phyloP scores from a whole-genome alignment of 1,140 invertebrate genomes.

The Drosophila triauraria region DNA sequence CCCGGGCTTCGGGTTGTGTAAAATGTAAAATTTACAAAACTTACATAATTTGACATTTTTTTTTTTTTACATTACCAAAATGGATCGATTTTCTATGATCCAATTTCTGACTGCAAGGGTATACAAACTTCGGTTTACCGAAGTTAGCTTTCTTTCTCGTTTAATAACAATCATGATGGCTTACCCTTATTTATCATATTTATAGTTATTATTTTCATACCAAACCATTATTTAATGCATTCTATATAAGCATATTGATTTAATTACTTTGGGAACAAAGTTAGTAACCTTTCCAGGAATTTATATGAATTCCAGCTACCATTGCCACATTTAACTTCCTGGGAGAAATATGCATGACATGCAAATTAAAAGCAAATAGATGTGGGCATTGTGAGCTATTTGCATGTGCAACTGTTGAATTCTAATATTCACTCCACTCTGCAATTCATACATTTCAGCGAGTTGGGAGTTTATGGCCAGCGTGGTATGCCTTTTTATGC shows the following conservation, averaged over 20 bases:
- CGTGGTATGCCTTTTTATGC: neutral
- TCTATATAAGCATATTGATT: neutral
- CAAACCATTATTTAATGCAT: neutral
- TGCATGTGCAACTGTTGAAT: slow-evolving; percentile 35
- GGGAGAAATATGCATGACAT: slow-evolving; percentile 24
- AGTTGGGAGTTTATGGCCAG: slow-evolving; percentile 29
- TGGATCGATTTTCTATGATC: too few relatives aligned
- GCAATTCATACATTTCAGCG: slow-evolving; percentile 21
- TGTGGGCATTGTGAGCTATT: slow-evolving; percentile 19
- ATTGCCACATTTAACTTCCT: neutral
- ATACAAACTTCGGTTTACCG: too few relatives aligned
- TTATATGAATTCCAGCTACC: neutral
- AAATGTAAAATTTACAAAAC: too few relatives aligned
- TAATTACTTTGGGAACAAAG: neutral
- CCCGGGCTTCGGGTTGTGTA: slow-evolving; percentile 4
- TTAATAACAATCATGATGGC: neutral
- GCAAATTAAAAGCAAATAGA: slow-evolving; percentile 47
- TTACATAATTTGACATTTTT: too few relatives aligned
- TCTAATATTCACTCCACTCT: slow-evolving; percentile 29
- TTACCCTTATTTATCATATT: neutral
- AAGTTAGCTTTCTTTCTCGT: too few relatives aligned
- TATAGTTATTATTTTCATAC: neutral
- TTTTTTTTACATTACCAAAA: too few relatives aligned
- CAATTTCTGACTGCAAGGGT: too few relatives aligned
- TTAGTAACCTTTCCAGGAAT: neutral